Percentiles rank a stretch among this genome's conserved stretches.
Evolutionary conservation across 2,797 vertebrate species (phyloP).

Genomic region (Psittacula echo): DNA sequence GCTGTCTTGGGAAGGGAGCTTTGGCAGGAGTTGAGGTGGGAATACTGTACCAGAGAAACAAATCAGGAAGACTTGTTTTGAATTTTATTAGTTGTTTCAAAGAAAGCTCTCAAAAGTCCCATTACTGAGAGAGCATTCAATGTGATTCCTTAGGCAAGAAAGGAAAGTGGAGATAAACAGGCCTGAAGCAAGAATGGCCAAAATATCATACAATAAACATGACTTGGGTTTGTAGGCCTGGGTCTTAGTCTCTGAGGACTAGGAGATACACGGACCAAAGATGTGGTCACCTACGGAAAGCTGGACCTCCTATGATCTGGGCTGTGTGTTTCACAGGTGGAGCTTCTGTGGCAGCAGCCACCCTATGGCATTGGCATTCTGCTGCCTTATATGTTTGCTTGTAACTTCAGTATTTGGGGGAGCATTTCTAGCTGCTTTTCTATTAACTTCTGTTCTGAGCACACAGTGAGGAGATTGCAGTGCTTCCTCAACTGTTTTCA

Average conservation of each 20-base stretch:
- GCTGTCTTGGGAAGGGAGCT: constrained; percentile 4
- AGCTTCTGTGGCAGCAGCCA: fast-evolving
- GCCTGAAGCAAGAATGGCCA: not conserved
- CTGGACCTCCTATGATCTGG: not conserved
- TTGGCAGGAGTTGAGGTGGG: not conserved
- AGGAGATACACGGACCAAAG: fast-evolving
- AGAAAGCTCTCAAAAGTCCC: constrained; percentile 15
- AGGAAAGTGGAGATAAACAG: not conserved
- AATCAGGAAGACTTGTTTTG: constrained; percentile 7
- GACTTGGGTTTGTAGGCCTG: not conserved
- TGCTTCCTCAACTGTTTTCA: not conserved
- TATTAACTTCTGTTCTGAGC: not conserved
- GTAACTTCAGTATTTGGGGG: fast-evolving
- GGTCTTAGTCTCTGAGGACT: not conserved
- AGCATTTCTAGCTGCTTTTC: not conserved
- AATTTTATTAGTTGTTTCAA: constrained; percentile 41
- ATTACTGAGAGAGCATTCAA: not conserved
- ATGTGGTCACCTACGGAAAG: not conserved
- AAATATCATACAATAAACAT: not conserved
- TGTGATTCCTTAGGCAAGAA: not conserved
- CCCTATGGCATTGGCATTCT: fast-evolving
- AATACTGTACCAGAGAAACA: constrained; percentile 7
- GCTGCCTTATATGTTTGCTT: fast-evolving
- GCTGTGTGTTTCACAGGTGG: not conserved
- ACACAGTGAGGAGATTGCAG: not conserved